phyloP scores from a whole-genome alignment of 2,113 vertebrate species.

The Astur gentilis region DNA sequence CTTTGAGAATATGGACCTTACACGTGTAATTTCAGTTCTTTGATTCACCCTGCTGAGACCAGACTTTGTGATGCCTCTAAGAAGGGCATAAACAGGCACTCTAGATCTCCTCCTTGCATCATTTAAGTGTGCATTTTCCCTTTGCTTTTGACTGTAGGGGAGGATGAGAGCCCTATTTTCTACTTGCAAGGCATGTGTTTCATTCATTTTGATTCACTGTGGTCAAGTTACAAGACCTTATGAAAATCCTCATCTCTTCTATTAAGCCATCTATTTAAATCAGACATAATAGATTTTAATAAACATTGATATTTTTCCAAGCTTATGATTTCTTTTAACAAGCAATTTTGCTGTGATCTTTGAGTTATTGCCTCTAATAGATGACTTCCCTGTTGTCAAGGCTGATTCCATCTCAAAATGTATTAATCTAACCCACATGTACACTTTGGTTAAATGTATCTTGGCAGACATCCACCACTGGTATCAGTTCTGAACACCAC shows the following conservation, averaged over 20 bases:
- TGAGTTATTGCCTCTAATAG: slow-evolving; percentile 46
- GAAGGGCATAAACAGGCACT: neutral
- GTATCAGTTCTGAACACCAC: neutral
- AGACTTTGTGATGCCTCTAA: neutral
- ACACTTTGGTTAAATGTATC: slow-evolving; percentile 30
- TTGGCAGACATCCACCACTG: slow-evolving; percentile 37
- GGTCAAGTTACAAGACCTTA: neutral
- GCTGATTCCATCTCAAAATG: slow-evolving; percentile 22
- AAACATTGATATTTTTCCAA: neutral
- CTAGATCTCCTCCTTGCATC: neutral
- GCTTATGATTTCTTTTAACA: slow-evolving; percentile 40
- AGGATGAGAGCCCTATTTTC: neutral
- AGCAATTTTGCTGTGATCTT: slow-evolving; percentile 38
- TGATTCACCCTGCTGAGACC: neutral
- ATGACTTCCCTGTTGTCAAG: slow-evolving; percentile 29
- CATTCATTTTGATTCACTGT: neutral
- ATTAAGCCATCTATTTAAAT: slow-evolving; percentile 23
- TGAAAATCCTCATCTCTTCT: neutral
- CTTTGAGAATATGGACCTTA: neutral
- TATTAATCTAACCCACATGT: slow-evolving; percentile 7
- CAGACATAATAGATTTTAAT: slow-evolving; percentile 22
- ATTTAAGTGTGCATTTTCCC: neutral
- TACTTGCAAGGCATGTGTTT: neutral
- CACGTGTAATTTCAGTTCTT: neutral
- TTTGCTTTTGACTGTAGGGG: neutral